These are phyloP conservation scores for Maniola jurtina DNA, from an alignment of 1,140 invertebrate genomes.

Conservation along the genomic window DNA sequence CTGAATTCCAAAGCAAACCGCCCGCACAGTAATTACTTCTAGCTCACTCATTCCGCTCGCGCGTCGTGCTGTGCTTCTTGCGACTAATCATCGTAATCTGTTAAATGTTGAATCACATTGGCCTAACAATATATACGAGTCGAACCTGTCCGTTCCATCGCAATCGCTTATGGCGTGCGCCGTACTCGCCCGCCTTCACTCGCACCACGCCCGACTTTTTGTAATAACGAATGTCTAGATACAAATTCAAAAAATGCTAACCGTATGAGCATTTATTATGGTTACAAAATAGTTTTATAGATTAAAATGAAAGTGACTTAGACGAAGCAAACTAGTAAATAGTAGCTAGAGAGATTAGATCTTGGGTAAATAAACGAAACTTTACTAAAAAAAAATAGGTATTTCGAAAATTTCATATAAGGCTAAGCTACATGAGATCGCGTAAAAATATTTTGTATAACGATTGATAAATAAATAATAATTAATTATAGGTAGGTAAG, in stretches of 20 bases:
- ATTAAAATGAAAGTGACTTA: slow-evolving; percentile 52
- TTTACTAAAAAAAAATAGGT: slow-evolving; percentile 32
- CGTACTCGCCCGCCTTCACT: slow-evolving; percentile 27
- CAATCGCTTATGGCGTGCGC: slow-evolving; percentile 12
- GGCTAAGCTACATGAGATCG: slow-evolving; percentile 59
- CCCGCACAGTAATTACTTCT: slow-evolving; percentile 53
- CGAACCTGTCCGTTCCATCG: slow-evolving; percentile 5
- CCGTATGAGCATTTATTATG: slow-evolving; percentile 56
- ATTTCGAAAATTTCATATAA: slow-evolving; percentile 53
- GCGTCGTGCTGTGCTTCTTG: slow-evolving; percentile 34
- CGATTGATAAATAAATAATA: slow-evolving; percentile 63
- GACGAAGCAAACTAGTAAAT: slow-evolving; percentile 50
- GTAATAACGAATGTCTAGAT: slow-evolving; percentile 18
- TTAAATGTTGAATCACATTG: slow-evolving; percentile 18
- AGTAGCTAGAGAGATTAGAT: slow-evolving; percentile 54
- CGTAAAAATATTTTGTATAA: slow-evolving; percentile 74
- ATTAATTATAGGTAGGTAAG: slow-evolving; percentile 52
- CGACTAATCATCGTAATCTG: slow-evolving; percentile 31
- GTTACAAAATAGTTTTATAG: slow-evolving; percentile 53
- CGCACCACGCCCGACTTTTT: slow-evolving; percentile 29
- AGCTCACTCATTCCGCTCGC: slow-evolving; percentile 49
- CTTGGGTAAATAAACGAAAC: slow-evolving; percentile 38
- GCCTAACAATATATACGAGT: slow-evolving; percentile 9
- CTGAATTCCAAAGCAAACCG: slow-evolving; percentile 69
- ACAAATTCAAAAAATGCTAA: slow-evolving; percentile 21